Evolutionary conservation across 2,113 vertebrate genomes (phyloP).

Genomic region (Pterocles orientalis): DNA sequence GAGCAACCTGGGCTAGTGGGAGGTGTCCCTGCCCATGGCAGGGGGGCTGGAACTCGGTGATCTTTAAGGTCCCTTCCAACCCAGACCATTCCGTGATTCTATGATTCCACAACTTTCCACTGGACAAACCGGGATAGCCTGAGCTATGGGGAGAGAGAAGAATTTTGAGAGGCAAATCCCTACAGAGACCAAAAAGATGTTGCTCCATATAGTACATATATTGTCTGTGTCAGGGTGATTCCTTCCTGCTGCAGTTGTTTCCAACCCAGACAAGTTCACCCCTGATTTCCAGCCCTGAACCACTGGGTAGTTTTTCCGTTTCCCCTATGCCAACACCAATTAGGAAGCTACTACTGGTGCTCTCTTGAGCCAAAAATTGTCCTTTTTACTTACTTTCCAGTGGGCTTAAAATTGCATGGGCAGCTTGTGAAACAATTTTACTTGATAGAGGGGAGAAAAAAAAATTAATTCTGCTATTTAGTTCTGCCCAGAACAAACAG

Average conservation of each 20-base stretch:
- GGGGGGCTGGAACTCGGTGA: too few species aligned
- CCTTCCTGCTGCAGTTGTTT: neutral
- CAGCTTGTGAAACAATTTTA: neutral
- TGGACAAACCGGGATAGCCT: neutral
- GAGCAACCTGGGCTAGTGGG: too few species aligned
- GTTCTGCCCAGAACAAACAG: slow-evolving; percentile 50
- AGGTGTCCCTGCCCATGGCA: too few species aligned
- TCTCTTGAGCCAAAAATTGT: neutral
- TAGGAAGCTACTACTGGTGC: neutral
- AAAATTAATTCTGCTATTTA: neutral
- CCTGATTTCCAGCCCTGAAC: neutral
- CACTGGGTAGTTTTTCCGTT: neutral
- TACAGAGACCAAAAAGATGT: neutral
- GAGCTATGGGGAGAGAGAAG: neutral
- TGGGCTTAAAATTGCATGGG: neutral
- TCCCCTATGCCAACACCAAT: neutral
- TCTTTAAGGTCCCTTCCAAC: too few species aligned
- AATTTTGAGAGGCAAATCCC: neutral
- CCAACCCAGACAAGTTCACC: neutral
- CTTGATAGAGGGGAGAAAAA: neutral
- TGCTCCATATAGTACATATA: neutral
- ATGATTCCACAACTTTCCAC: neutral
- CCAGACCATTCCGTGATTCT: too few species aligned
- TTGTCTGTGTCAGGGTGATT: neutral
- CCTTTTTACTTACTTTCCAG: neutral